Evolutionary conservation across 2,113 vertebrate genomes (phyloP), one percentile per base, ranked within the genome.

Genomic region (Chlorodrepanis virens): DNA sequence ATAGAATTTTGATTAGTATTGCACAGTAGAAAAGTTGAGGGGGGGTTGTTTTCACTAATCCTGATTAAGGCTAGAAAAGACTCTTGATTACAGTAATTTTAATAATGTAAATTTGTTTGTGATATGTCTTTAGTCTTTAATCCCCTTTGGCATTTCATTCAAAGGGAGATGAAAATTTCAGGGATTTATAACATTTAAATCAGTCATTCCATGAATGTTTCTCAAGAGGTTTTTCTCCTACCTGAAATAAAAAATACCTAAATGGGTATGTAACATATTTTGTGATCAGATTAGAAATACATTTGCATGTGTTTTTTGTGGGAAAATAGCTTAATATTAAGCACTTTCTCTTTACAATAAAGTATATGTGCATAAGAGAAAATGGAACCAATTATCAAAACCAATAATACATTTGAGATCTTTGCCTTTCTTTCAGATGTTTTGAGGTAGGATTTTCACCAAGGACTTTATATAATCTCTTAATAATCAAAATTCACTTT

Each of bases 101-200:
- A 79, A 81, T 97, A 97, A 94, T 94, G 97, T 94, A 94, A 97
- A 96, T 97, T 98, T 94, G 91, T 94, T 95, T 96, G 82, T 95
- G 97, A 94, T 96, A 88, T 44, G 93, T 96, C 90, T 96, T 79
- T 81, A 95, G 79, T 83, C 96, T 94, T 85, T 98, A 97, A 98
- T 98, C 96, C 75, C 96, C 97, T 96, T 95, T 76, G 87, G 93
- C 83, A 67, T 97, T 95, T 92, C 63, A 14, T 96, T 97, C 83
- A 88, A 93, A 79, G 59, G 80, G 74, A 96, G 94, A 96, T 97
- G 88, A 91, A 92, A 91, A 87, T 80, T 28, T 82, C 87, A 74
- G 92, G 94, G 97, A 91, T 98, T 98, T 98, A 56, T 61, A 72
- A 29, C n/a, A 63, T 91, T 97, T 95, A 94, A 96, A 93, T 93